These are phyloP conservation scores for Hassar affinis DNA, from an alignment of 2,113 vertebrate genomes.

Conservation along the genomic window DNA sequence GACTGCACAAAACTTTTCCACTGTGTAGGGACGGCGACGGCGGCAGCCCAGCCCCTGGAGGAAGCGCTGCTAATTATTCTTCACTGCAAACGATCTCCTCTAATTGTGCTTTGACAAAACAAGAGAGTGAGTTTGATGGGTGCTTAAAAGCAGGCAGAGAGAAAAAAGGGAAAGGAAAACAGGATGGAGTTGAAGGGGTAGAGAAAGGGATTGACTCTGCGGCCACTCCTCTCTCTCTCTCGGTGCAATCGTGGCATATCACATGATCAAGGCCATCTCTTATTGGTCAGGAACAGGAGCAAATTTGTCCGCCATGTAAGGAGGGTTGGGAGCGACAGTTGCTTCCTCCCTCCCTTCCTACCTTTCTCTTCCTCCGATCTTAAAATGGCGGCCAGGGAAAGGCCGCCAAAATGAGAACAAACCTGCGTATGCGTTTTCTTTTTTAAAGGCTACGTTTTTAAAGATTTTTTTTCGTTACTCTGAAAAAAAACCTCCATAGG, in stretches of 20 bases:
- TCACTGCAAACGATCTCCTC: constrained; percentile 38
- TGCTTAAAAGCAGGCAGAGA: constrained; percentile 52
- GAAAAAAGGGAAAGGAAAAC: constrained; percentile 45
- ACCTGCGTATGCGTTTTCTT: constrained; percentile 58
- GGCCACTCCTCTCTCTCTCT: constrained; percentile 44
- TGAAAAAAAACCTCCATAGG: constrained; percentile 15
- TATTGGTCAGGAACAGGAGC: constrained; percentile 80
- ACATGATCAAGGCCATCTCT: constrained; percentile 75
- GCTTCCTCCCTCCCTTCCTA: constrained; percentile 58
- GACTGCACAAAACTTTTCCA: constrained; percentile 75
- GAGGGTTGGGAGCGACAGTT: constrained; percentile 77
- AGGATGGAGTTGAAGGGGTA: constrained; percentile 38
- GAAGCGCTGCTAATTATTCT: constrained; percentile 34
- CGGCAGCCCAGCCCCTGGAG: constrained; percentile 67
- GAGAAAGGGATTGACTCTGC: constrained; percentile 74
- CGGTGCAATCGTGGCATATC: constrained; percentile 83
- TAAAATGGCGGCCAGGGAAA: constrained; percentile 83
- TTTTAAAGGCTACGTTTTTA: constrained; percentile 40
- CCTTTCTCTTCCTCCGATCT: constrained; percentile 69
- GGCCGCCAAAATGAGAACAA: constrained; percentile 64
- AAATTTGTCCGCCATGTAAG: constrained; percentile 88
- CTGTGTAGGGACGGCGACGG: constrained; percentile 68
- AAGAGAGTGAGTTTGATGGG: constrained; percentile 29
- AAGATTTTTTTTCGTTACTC: constrained; percentile 19
- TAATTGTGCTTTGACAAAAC: constrained; percentile 40